phyloP scores from a whole-genome alignment of 2,797 vertebrate species.

The Notoglanidium macrostoma region DNA sequence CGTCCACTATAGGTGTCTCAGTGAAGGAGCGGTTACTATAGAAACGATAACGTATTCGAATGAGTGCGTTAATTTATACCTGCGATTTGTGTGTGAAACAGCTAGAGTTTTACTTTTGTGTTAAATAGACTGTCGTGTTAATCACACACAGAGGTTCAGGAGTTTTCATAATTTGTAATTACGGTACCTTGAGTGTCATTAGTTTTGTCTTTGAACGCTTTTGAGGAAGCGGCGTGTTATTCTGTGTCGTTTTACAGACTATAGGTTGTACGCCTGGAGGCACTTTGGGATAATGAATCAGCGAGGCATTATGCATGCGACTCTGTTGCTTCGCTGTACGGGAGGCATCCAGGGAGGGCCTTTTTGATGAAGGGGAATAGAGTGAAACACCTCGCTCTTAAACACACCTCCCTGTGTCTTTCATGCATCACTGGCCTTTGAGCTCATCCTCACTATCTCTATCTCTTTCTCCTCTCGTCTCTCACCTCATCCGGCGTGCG shows the following conservation, averaged over 20 bases:
- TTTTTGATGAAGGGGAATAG: constrained; percentile 31
- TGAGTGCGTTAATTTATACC: background rate
- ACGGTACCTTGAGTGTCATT: constrained; percentile 36
- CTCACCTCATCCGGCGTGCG: constrained; percentile 16
- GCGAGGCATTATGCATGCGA: constrained; percentile 51
- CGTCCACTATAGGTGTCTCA: background rate
- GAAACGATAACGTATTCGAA: background rate
- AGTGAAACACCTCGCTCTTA: constrained; percentile 35
- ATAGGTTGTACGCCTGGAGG: constrained; percentile 40
- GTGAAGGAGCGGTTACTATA: background rate
- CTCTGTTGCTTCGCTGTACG: constrained; percentile 38
- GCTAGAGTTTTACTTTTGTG: background rate
- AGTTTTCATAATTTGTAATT: constrained; percentile 27
- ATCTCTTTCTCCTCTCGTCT: constrained; percentile 24
- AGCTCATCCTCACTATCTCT: constrained; percentile 29
- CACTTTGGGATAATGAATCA: constrained; percentile 43
- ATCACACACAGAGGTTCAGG: background rate
- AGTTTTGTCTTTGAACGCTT: constrained; percentile 27
- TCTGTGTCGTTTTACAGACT: constrained; percentile 21
- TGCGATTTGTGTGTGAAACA: background rate
- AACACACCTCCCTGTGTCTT: constrained; percentile 44
- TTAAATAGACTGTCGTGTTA: background rate
- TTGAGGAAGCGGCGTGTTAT: background rate
- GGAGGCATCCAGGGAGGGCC: constrained; percentile 10
- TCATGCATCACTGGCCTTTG: constrained; percentile 49